Base-by-base conservation (phyloP, 2,888 invertebrate genomes). In the Magallana nippona region DNA sequence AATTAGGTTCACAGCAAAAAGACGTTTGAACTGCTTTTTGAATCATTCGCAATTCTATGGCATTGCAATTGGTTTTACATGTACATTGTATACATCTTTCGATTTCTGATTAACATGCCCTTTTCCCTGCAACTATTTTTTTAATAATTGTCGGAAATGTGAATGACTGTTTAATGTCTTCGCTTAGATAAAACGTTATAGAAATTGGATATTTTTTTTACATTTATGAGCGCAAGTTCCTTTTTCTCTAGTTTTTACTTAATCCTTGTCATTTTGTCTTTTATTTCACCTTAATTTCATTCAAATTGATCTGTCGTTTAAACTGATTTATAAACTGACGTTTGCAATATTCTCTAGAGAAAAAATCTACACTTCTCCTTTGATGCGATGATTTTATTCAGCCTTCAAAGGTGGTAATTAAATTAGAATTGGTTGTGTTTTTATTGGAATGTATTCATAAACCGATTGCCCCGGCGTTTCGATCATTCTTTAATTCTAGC, bases 241-340 rank as follows among this genome's bases (percentile, higher is more conserved):
- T 8, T 8, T 27, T 27, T 44, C 44, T 44, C 44, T 44, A 44
- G 44, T 5, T 44, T 44, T 27, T 22, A 27, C 32, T 71, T 3
- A 71, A 27, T 71, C 32, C 27, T 15, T 71, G 71, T 27, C 15
- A 27, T 27, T 71, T 27, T 13, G n/a, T 71, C 15, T 71, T 71
- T 71, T 27, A 71, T 71, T 60, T 60, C n/a, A 60, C 10, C 60
- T 60, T 60, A 60, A 60, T 60, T 60, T 60, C 71, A 27, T 71
- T 71, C 71, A 71, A 71, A 5, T 27, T 32, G 27, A 71, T 71
- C 71, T 71, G 10, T 71, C 71, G 32, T 71, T 27, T 2, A 27
- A 32, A 71, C 71, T 22, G 71, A 71, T 71, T 71, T 71, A 71
- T 71, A 60, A 19, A 60, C 19, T 19, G 60, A 60, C 60, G 60